These are phyloP conservation scores for Aphyosemion australe DNA, from an alignment of 2,113 vertebrate species.

Conservation along the genomic window DNA sequence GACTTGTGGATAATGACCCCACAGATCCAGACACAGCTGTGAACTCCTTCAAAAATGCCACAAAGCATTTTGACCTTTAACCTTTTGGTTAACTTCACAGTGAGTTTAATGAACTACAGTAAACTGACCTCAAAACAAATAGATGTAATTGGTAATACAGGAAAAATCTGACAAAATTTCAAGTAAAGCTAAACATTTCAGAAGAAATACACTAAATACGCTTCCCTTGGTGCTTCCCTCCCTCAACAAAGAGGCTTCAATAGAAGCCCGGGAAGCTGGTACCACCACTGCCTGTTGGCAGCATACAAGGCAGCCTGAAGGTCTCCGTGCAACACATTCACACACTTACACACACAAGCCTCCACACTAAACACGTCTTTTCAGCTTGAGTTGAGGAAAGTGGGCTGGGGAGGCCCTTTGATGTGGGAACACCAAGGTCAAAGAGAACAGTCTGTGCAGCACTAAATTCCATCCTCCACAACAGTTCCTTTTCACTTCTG, in stretches of 20 bases:
- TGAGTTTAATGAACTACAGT: conserved; percentile 31
- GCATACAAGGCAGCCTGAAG: conserved; percentile 66
- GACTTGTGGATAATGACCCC: too few relatives aligned
- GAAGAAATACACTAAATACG: conserved; percentile 28
- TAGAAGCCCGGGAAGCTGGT: conserved; percentile 54
- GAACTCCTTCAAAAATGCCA: conserved; percentile 47
- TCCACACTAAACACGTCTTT: conserved; percentile 67
- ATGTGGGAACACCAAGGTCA: conserved; percentile 81
- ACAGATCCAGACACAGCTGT: conserved; percentile 51
- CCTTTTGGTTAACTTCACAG: not conserved
- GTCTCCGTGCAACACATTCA: conserved; percentile 53
- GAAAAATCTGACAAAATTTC: conserved; percentile 19
- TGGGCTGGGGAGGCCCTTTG: conserved; percentile 76
- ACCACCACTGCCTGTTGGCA: conserved; percentile 61
- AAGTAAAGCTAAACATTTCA: conserved; percentile 16
- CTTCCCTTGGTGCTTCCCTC: conserved; percentile 22
- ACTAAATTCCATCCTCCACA: conserved; percentile 80
- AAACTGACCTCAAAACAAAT: not conserved
- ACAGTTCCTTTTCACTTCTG: conserved; percentile 70
- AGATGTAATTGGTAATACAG: not conserved
- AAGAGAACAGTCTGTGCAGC: conserved; percentile 76
- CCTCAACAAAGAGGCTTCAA: conserved; percentile 43
- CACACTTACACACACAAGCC: conserved; percentile 57
- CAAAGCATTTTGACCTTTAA: conserved; percentile 27
- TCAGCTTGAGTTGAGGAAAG: conserved; percentile 67